A percentile compares a stretch with the other conserved stretches of the same genome.
Evolutionary conservation across 1,140 invertebrate species (phyloP).

Genomic region (Solenopsis invicta): DNA sequence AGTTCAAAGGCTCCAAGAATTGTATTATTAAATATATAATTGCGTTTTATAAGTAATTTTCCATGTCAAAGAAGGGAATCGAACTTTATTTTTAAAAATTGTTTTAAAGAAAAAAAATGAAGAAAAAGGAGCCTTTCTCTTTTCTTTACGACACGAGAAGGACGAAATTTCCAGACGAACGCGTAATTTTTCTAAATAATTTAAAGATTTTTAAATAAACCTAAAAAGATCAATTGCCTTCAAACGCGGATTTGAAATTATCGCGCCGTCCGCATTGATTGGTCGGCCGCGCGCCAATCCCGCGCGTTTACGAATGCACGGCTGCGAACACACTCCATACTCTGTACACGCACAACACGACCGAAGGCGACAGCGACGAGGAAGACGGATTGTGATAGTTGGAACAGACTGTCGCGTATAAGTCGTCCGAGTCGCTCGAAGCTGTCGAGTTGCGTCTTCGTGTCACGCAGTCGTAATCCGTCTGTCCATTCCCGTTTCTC

Average conservation of each 20-base stretch:
- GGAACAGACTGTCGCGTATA: constrained; percentile 33
- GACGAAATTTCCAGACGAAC: neutral
- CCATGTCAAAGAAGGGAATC: neutral
- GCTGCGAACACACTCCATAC: neutral
- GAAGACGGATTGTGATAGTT: constrained; percentile 52
- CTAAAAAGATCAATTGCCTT: neutral
- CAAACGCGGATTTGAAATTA: neutral
- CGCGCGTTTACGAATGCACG: neutral
- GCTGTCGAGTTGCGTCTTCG: neutral
- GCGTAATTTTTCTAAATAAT: too few species aligned
- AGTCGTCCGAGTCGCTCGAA: constrained; percentile 54
- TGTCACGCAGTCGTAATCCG: neutral
- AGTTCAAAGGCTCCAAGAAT: neutral
- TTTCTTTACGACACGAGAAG: neutral
- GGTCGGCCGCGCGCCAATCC: constrained; percentile 5
- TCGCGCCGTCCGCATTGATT: neutral
- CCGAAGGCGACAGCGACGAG: neutral
- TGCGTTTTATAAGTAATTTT: neutral
- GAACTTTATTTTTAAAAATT: neutral
- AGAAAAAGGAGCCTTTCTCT: neutral
- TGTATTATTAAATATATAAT: neutral
- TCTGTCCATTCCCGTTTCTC: neutral
- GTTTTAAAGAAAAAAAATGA: neutral
- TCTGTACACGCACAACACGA: neutral
- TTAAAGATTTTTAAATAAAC: neutral